Evolutionary conservation across 2,888 invertebrate genomes (phyloP).

Genomic region (Cantharis rufa): DNA sequence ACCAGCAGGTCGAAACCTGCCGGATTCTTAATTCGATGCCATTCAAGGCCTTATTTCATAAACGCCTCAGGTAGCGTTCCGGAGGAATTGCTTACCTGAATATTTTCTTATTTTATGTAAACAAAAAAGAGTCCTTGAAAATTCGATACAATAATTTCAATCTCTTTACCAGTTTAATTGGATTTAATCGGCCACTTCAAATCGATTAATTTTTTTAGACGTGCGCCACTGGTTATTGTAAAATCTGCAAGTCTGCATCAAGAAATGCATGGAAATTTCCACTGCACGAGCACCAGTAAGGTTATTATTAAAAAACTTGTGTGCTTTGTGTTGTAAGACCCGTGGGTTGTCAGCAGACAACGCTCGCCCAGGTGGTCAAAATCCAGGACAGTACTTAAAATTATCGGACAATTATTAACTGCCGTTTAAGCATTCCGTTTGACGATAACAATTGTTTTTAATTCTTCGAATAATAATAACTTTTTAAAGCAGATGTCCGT

Average conservation of each 20-base stretch:
- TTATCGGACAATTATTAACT: background rate
- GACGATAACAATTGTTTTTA: background rate
- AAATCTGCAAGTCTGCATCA: constrained; percentile 3
- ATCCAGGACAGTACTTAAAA: background rate
- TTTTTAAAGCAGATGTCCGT: background rate
- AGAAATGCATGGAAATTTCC: constrained; percentile 26
- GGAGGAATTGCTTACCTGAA: background rate
- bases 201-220: background rate
- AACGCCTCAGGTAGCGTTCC: background rate
- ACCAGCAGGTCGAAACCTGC: background rate
- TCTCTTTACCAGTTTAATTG: background rate
- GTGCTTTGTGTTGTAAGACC: background rate
- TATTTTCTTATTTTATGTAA: background rate
- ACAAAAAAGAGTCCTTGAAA: background rate
- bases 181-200: background rate
- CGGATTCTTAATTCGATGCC: background rate
- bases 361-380: background rate
- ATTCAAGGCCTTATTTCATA: background rate
- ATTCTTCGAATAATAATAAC: background rate
- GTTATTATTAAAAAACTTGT: background rate
- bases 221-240: constrained; percentile 9
- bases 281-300: constrained; percentile 7
- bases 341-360: background rate
- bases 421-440: background rate
- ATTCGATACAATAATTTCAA: background rate